Evolutionary conservation across 2,797 vertebrate species (phyloP), one percentile per base, ranked within the genome.

Genomic region (Acrossocheilus fasciatus): DNA sequence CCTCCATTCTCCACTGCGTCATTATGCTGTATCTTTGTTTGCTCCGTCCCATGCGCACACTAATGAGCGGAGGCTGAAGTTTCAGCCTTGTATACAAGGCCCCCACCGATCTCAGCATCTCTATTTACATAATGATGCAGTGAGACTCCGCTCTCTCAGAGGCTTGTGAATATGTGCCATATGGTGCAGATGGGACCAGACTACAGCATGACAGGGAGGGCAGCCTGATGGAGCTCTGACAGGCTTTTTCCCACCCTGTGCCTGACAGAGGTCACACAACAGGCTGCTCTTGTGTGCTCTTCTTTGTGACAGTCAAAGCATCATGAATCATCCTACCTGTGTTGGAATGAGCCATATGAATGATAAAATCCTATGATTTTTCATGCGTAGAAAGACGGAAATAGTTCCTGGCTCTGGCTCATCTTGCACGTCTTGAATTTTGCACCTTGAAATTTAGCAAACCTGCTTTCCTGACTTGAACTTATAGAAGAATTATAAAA

Each of bases 81-180:
- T 80, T 62, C 12, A 7, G 76, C 59, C 87, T 87, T 92, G 91
- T 88, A 87, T 89, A 47, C 85, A 80, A 47, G 84, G 70, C 72
- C 80, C 72, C 70, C 34, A 47, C 9, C 12, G 84, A 88, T 80
- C 88, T 50, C 89, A 59, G 91, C 59, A 23, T 92, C 87, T 57
- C 39, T 34, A 94, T 95, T 94, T 92, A 77, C 94, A 95, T 93
- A 95, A 93, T 91, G 92, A 93, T 88, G 92, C 89, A 59, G 82
- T 74, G 18, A 82, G 90, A 74, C 87, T 84, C 82, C 87, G 64
- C 50, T 86, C 83, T 86, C 89, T 82, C 81, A 90, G 54, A 87
- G 87, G 45, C 81, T 11, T 84, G 82, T 92, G 90, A 94, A 92
- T 88, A 82, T 85, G 85, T 88, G 90, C 87, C 94, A 94, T 94